Conservation (phyloP, 2,797 vertebrate species). For the Steatocranus sp. region DNA sequence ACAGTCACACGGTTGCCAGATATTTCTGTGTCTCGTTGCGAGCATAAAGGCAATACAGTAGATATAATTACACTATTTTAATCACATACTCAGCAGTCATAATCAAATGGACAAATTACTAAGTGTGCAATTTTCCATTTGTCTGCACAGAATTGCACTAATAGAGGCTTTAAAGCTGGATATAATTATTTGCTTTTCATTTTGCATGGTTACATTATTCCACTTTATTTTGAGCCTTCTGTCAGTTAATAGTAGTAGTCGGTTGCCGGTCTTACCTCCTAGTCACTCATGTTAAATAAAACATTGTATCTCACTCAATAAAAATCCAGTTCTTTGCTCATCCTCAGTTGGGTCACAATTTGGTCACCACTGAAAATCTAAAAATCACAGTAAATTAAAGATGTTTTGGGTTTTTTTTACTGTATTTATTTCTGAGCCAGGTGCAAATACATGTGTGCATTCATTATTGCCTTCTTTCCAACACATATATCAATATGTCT, state of each 20-base stretch:
- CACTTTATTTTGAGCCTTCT: constrained; percentile 35
- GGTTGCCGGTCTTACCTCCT: neutral
- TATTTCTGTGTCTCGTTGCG: constrained; percentile 27
- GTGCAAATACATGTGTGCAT: neutral
- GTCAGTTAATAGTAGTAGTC: constrained; percentile 1
- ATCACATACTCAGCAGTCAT: constrained; percentile 60
- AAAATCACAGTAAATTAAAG: constrained; percentile 1
- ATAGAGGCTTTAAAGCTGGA: constrained; percentile 62
- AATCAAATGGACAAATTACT: constrained; percentile 68
- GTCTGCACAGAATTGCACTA: constrained; percentile 49
- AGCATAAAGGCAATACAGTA: constrained; percentile 48
- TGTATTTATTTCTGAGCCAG: neutral
- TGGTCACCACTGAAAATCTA: constrained; percentile 6
- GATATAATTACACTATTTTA: constrained; percentile 69
- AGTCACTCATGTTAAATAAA: constrained; percentile 14
- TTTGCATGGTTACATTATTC: constrained; percentile 51
- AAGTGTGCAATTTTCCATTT: constrained; percentile 64
- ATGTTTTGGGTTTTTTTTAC: neutral
- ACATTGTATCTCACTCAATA: constrained; percentile 2
- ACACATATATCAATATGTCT: neutral
- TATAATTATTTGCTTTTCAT: constrained; percentile 65
- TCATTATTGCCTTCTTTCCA: neutral
- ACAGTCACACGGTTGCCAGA: constrained; percentile 12
- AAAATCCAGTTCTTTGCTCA: constrained; percentile 2
- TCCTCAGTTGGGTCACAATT: neutral